Evolutionary conservation across 1,140 invertebrate species (phyloP).

Genomic region (Goniozus legneri): DNA sequence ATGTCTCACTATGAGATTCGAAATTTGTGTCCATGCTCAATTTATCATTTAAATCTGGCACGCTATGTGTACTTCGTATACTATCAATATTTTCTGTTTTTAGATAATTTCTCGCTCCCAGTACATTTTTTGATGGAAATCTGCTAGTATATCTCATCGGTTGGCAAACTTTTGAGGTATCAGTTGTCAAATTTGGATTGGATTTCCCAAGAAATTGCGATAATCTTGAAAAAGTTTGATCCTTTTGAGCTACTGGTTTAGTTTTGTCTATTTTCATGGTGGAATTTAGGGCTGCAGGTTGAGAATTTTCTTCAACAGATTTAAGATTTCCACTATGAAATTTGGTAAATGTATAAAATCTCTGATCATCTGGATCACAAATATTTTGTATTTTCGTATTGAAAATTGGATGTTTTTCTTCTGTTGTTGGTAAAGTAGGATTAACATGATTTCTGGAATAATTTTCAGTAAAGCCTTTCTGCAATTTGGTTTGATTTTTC

Average conservation of each 20-base stretch:
- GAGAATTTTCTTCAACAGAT: not conserved
- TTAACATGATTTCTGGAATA: too few species aligned
- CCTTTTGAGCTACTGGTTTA: not conserved
- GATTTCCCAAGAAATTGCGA: constrained; percentile 49
- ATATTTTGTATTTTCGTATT: too few species aligned
- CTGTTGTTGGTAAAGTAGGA: too few species aligned
- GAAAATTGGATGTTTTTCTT: too few species aligned
- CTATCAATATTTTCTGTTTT: constrained; percentile 48
- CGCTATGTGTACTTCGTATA: constrained; percentile 45
- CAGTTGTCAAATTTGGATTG: constrained; percentile 45
- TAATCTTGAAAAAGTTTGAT: constrained; percentile 30
- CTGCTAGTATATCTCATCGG: constrained; percentile 7
- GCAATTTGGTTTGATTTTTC: too few species aligned
- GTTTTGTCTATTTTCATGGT: not conserved
- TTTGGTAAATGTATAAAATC: not conserved
- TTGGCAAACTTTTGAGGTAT: constrained; percentile 23
- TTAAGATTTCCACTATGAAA: not conserved
- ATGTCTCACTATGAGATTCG: too few species aligned
- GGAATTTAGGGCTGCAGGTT: not conserved
- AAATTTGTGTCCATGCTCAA: too few species aligned
- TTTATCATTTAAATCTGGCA: constrained; percentile 39
- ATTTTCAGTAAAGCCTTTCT: too few species aligned
- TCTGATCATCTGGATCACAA: not conserved
- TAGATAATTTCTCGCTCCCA: constrained; percentile 27
- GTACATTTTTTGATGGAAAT: constrained; percentile 15